Percentiles rank a stretch among this genome's conserved stretches.
These are phyloP conservation scores for Passer montanus DNA, from an alignment of 2,113 vertebrate species.

Conservation along the genomic window DNA sequence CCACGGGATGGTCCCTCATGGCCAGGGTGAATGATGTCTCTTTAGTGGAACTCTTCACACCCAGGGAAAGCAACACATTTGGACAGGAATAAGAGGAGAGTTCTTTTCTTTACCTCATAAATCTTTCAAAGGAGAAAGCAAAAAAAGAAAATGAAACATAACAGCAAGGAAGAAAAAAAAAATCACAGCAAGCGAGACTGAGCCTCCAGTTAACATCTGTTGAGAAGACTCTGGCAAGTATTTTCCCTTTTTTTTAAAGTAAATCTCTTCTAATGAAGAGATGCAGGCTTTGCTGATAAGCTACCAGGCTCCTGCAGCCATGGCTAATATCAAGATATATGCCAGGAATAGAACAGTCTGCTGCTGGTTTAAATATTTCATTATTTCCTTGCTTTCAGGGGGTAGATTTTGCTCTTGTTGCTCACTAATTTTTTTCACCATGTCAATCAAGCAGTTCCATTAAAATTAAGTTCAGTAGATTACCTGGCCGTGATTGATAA, in stretches of 20 bases:
- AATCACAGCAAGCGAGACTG: background rate
- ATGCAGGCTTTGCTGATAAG: background rate
- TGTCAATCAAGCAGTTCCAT: constrained; percentile 22
- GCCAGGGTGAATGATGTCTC: background rate
- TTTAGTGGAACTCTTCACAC: background rate
- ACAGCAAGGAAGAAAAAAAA: background rate
- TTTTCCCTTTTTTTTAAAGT: background rate
- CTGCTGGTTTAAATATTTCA: constrained; percentile 35
- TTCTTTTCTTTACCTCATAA: background rate
- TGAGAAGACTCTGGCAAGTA: background rate
- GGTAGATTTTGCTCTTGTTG: background rate
- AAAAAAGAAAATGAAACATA: background rate
- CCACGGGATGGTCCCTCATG: accelerated
- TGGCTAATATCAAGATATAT: background rate
- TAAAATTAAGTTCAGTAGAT: constrained; percentile 69
- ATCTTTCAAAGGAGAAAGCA: background rate
- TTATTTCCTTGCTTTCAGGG: constrained; percentile 29
- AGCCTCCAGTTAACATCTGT: background rate
- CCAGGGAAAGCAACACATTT: background rate
- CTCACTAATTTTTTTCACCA: constrained; percentile 16
- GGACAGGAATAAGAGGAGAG: background rate
- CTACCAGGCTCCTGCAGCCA: background rate
- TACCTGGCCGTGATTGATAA: constrained; percentile 68
- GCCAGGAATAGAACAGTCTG: background rate
- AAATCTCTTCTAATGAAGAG: constrained; percentile 10